phyloP scores from a whole-genome alignment of 2,888 invertebrate genomes.

The Caradrina clavipalpis region DNA sequence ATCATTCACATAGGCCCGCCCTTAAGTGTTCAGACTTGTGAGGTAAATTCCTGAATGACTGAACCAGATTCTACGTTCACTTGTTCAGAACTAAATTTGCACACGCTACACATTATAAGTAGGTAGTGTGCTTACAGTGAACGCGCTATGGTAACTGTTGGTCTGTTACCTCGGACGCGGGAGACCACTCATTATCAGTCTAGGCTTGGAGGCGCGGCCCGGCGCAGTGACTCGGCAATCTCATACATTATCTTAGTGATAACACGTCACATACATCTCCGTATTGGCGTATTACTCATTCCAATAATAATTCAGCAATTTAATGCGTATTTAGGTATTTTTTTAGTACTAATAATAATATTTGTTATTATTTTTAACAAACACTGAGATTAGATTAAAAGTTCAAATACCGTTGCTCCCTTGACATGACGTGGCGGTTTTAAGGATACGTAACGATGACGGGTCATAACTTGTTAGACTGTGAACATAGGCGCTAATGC shows the following conservation, averaged over 20 bases:
- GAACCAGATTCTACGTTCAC: constrained; percentile 13
- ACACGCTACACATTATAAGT: constrained; percentile 6
- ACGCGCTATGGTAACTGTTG: constrained; percentile 22
- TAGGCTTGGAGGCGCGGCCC: constrained; percentile 26
- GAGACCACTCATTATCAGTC: constrained; percentile 14
- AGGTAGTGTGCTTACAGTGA: constrained; percentile 3
- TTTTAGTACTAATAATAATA: not conserved
- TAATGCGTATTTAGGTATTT: not conserved
- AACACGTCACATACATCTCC: constrained; percentile 25
- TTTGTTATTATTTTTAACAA: constrained; percentile 18
- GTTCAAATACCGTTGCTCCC: constrained; percentile 27
- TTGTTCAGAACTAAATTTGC: not conserved
- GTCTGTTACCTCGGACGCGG: not conserved
- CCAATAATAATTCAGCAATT: not conserved
- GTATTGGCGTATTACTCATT: too few relatives aligned
- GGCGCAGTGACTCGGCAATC: constrained; percentile 30
- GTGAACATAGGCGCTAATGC: constrained; percentile 21
- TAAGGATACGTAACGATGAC: constrained; percentile 34
- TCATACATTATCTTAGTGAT: constrained; percentile 10
- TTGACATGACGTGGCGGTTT: constrained; percentile 20
- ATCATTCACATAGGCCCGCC: too few relatives aligned
- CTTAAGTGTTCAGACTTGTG: too few relatives aligned
- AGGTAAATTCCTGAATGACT: not conserved
- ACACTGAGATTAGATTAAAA: constrained; percentile 11
- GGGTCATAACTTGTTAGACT: not conserved